Evolutionary conservation across 53 echinoderm and acorn worm genomes (phyloP), one percentile per base, ranked within the genome.

Genomic region (Paelopatides confundens): DNA sequence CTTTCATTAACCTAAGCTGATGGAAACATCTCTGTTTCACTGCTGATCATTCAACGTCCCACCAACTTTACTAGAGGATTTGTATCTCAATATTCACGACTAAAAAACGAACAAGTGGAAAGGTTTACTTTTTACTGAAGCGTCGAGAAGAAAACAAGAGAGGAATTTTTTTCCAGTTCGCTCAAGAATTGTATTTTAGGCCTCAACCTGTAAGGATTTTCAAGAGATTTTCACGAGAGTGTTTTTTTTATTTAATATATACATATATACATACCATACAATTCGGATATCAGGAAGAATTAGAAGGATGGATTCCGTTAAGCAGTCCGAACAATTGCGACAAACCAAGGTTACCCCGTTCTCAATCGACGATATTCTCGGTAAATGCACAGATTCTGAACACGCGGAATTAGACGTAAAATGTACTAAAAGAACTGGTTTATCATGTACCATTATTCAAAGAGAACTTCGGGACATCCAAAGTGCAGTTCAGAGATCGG

Each of bases 291-390:
- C 68, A 67, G 68, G 68, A 67, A 67, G 32, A 7, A 35, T 31
- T 12, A 67, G 32, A 31, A 67, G 5, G 12, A 79, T 79, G 79
- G 79, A 79, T 50, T 28, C 50, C 47, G 52, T 26, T 47, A 50
- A 79, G 33, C 51, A 54, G 5, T 30, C 4, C 29, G 52, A 79
- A 5, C 47, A 50, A 26, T 31, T 34, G 8, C 79, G 79, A 17
- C 51, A 50, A n/a, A 62, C 67, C 48, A 76, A 89, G 76, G 84
- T 92, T 2, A 95, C 95, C 13, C 95, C 95, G 32, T 95, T 95
- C 86, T 90, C 92, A 1, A 95, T 95, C 38, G 54, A 89, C 36
- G 95, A 95, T 67, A 95, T 95, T 88, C 88, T 95, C 50, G 92
- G 92, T 12, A 90, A 50, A 91, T 43, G 76, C 1, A 21, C 24